Evolutionary conservation across 2,113 vertebrate genomes (phyloP).

Genomic region (Trematomus loennbergii): DNA sequence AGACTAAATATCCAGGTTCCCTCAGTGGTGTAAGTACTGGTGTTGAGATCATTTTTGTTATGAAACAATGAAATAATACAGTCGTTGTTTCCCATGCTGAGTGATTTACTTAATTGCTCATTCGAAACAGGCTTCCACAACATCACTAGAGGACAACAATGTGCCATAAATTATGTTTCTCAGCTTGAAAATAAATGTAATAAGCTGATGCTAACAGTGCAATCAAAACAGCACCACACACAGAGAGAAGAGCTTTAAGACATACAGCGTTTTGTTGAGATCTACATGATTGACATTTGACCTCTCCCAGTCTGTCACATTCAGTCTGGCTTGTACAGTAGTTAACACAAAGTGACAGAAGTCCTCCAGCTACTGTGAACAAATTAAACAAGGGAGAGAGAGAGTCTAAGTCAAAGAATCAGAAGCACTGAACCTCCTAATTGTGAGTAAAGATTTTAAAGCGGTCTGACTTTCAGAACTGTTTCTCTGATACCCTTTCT

Average conservation of each 20-base stretch:
- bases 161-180: background rate
- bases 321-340: background rate
- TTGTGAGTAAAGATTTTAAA: constrained; percentile 29
- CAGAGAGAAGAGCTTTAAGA: background rate
- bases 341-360: background rate
- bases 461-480: background rate
- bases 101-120: background rate
- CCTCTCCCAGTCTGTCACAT: background rate
- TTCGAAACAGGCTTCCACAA: background rate
- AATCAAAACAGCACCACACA: background rate
- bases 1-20: background rate
- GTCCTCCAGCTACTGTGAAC: constrained; percentile 21
- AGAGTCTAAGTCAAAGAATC: constrained; percentile 29
- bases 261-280: background rate
- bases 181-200: background rate
- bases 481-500: background rate
- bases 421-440: constrained; percentile 7
- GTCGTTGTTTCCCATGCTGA: background rate
- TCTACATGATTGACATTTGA: constrained; percentile 2
- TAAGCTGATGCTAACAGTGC: background rate
- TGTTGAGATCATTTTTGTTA: background rate
- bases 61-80: background rate
- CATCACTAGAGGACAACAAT: background rate
- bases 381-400: constrained; percentile 25
- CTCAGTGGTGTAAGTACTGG: background rate